Evolutionary conservation across 2,113 vertebrate genomes (phyloP).

Genomic region (Edolisoma coerulescens): DNA sequence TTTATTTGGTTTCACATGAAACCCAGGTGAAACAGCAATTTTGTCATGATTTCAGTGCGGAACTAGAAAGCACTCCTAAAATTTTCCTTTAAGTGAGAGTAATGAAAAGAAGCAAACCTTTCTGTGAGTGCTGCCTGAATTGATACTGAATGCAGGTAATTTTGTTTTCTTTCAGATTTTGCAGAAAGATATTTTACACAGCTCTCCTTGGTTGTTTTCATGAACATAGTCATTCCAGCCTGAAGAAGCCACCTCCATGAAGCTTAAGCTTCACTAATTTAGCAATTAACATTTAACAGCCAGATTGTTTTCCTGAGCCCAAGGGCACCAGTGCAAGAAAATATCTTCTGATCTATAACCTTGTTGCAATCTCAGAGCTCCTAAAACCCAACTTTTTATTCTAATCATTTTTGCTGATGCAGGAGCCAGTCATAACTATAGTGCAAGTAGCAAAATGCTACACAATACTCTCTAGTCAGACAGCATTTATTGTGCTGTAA

Average conservation of each 20-base stretch:
- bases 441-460: neutral
- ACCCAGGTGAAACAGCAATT: neutral
- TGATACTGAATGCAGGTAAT: neutral
- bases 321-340: slow-evolving; percentile 29
- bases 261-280: slow-evolving; percentile 50
- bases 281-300: slow-evolving; percentile 59
- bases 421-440: slow-evolving; percentile 21
- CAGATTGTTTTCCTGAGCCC: slow-evolving; percentile 2
- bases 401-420: slow-evolving; percentile 34
- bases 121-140: neutral
- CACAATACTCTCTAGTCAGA: slow-evolving; percentile 40
- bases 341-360: neutral
- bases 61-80: neutral
- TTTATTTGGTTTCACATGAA: neutral
- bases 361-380: slow-evolving; percentile 13
- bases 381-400: neutral
- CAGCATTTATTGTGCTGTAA: slow-evolving; percentile 63
- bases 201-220: neutral
- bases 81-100: neutral
- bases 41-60: neutral
- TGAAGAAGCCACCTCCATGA: neutral
- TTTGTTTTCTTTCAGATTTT: neutral
- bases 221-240: neutral
- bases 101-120: neutral
- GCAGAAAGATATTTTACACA: neutral